phyloP scores from a whole-genome alignment of 2,113 vertebrate species.

The Papio anubis region DNA sequence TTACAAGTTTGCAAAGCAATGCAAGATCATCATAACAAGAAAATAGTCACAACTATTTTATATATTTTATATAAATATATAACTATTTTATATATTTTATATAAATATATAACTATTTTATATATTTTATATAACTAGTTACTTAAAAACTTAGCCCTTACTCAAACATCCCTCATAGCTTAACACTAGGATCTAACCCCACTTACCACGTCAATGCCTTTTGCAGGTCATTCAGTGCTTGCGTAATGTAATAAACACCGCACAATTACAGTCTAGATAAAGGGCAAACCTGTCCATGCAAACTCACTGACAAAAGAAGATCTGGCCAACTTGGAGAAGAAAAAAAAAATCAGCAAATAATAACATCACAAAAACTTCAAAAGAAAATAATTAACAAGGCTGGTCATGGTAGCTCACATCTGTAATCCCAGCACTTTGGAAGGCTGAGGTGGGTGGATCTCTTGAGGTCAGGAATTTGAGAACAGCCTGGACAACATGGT shows the following conservation, averaged over 20 bases:
- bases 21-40: constrained; percentile 43
- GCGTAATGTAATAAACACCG: neutral
- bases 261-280: neutral
- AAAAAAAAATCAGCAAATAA: constrained; percentile 1
- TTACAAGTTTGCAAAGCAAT: constrained; percentile 51
- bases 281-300: neutral
- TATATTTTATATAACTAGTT: neutral
- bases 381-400: neutral
- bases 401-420: too few relatives aligned
- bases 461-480: too few relatives aligned
- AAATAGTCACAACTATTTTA: neutral
- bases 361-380: neutral
- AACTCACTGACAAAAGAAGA: neutral
- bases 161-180: neutral
- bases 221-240: neutral
- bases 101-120: too few relatives aligned
- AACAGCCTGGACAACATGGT: too few relatives aligned
- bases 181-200: neutral
- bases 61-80: too few relatives aligned
- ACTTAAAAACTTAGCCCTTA: constrained; percentile 49
- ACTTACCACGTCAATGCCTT: neutral
- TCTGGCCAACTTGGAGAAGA: neutral
- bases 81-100: too few relatives aligned
- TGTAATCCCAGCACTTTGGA: neutral
- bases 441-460: too few relatives aligned